phyloP scores from a whole-genome alignment of 2,888 invertebrate genomes.

The Drosophila mayaguana region DNA sequence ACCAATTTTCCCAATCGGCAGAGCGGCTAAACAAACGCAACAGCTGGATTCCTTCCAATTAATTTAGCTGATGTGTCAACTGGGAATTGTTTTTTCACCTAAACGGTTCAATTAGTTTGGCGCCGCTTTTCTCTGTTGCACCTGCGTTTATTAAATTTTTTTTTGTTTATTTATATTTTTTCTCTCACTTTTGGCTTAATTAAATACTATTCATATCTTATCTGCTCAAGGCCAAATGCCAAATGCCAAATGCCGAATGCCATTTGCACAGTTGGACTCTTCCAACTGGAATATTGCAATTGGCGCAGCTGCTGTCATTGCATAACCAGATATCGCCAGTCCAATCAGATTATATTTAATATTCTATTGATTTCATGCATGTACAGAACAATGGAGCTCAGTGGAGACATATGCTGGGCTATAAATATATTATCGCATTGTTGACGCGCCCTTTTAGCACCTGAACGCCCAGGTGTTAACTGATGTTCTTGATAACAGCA shows the following conservation, averaged over 20 bases:
- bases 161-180: neutral
- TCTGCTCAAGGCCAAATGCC: neutral
- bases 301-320: conserved; percentile 13
- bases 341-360: conserved; percentile 7
- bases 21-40: conserved; percentile 6
- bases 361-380: neutral
- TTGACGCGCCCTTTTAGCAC: conserved; percentile 33
- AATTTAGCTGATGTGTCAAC: conserved; percentile 45
- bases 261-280: neutral
- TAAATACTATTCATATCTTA: conserved; percentile 16
- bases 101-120: neutral
- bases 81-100: neutral
- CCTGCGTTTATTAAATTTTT: neutral
- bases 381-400: neutral
- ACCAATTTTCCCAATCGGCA: conserved; percentile 31
- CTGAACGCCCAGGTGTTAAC: conserved; percentile 8
- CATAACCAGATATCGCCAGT: conserved; percentile 11
- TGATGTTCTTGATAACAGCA: conserved; percentile 9
- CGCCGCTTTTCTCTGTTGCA: neutral
- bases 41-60: conserved; percentile 32
- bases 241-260: neutral
- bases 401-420: conserved; percentile 5
- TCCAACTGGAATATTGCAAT: neutral
- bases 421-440: conserved; percentile 11
- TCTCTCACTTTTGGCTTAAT: neutral